Percentiles rank a stretch among this genome's conserved stretches.
Evolutionary conservation across 2,797 vertebrate species (phyloP).

Genomic region (Mionectes olivaceus): DNA sequence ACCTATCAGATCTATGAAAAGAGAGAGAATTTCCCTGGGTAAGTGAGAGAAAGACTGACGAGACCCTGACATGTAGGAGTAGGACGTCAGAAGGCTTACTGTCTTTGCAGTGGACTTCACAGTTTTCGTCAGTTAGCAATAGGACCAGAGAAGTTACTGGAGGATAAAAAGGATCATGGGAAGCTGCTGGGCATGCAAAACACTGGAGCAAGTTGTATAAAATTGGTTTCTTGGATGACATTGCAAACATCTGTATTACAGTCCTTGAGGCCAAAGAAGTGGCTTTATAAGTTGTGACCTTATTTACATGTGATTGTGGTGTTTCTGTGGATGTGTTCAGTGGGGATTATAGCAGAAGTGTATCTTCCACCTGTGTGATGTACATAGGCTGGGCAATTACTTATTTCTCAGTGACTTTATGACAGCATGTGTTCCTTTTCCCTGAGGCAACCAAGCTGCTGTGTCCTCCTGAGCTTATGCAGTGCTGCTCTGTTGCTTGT

Average conservation of each 20-base stretch:
- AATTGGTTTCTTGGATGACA: slow-evolving; percentile 13
- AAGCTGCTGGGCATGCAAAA: not conserved
- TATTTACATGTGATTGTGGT: not conserved
- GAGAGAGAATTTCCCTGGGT: not conserved
- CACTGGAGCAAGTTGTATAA: not conserved
- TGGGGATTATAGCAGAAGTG: not conserved
- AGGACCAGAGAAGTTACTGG: not conserved
- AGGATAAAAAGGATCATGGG: not conserved
- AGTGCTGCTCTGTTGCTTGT: not conserved
- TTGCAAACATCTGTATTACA: not conserved
- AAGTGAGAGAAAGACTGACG: not conserved
- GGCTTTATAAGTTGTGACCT: not conserved
- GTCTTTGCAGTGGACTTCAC: not conserved
- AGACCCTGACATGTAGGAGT: not conserved
- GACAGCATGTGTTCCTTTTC: slow-evolving; percentile 15
- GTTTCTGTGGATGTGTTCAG: not conserved
- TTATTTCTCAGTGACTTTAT: slow-evolving; percentile 46
- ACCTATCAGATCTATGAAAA: not conserved
- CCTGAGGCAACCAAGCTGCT: slow-evolving; percentile 50
- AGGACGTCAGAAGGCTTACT: not conserved
- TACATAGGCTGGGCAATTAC: slow-evolving; percentile 44
- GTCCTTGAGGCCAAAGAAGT: slow-evolving; percentile 18
- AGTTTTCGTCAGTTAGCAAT: not conserved
- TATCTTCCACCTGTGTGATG: slow-evolving; percentile 51
- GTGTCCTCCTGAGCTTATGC: slow-evolving; percentile 11